These are phyloP conservation scores for Bruchidius siliquastri DNA, from an alignment of 2,888 invertebrate genomes.

Conservation along the genomic window DNA sequence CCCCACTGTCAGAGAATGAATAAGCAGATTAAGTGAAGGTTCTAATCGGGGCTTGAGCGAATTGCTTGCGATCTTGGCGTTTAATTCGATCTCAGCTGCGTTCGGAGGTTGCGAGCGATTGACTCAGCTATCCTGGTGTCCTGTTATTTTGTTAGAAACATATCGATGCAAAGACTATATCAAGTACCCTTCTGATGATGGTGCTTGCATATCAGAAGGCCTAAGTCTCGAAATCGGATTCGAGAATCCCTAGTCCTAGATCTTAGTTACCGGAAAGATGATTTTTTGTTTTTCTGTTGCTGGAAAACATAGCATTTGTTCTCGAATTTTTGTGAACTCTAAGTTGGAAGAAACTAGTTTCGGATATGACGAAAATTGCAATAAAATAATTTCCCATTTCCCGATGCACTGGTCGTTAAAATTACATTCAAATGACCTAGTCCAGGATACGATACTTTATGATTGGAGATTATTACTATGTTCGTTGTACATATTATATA, in stretches of 20 bases:
- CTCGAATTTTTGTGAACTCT: neutral
- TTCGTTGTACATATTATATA: too few species aligned
- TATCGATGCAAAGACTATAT: constrained; percentile 17
- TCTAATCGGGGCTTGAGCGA: neutral
- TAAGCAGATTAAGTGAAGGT: constrained; percentile 29
- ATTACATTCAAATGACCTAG: too few species aligned
- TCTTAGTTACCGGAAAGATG: constrained; percentile 26
- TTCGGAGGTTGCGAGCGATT: neutral
- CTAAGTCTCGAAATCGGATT: constrained; percentile 9
- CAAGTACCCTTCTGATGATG: neutral
- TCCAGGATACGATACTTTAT: too few species aligned
- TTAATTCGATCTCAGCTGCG: neutral
- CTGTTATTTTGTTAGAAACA: constrained; percentile 17
- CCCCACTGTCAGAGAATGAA: constrained; percentile 30
- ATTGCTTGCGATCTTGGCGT: neutral
- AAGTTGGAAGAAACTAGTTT: neutral
- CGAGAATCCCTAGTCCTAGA: constrained; percentile 29
- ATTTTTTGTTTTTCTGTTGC: neutral
- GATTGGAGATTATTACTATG: too few species aligned
- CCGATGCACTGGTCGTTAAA: too few species aligned
- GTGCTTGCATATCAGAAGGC: constrained; percentile 21
- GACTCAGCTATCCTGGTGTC: constrained; percentile 7
- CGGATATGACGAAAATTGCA: neutral
- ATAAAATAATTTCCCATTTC: too few species aligned
- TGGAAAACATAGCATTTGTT: neutral